Base-by-base conservation (phyloP, 1,140 invertebrate species). In the Trachymyrmex septentrionalis region DNA sequence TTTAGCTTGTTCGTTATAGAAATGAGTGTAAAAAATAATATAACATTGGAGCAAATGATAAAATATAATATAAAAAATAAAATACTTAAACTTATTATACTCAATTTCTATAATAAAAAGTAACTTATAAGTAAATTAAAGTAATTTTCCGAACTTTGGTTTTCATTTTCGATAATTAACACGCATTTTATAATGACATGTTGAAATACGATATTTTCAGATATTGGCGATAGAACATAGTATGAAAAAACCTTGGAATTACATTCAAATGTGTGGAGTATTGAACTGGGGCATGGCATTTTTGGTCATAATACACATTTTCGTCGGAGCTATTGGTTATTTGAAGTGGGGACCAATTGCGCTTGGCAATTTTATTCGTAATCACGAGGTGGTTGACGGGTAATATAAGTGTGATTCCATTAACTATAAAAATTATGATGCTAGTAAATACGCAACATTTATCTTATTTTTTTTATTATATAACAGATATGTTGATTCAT, bases 331-430 rank as follows among this genome's bases (percentile, higher is more conserved):
- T 19, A 55, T 88, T 6, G 93, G 88, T 30, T 93, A 93, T n/a
- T 44, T 89, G 5, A 92, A 93, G 73, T 93, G 91, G 89, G 92
- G 92, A 3, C 30, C 86, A 2, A 72, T 85, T 10, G 69, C 90
- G 3, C 48, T 78, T 16, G 88, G 81, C 27, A 93, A 93, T 91
- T 93, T 93, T 61, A 91, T 93, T 53, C 85, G 87, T 10, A 93
- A 93, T 77, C 91, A 92, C 57, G 55, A 50, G 0, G 57, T 69
- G 19, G 76, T 72, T 16, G 91, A 93, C 5, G 66, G 34, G 91
- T 92, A 78, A 2, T 44, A 44, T 44, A 44, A 73, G 86, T 24
- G 27, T 38, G 2, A 72, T 57, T 24, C 14, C 21, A 30, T 69
- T 53, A 63, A 66, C 7, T 66, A 21, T 9, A 27, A 50, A 67